A percentile compares a stretch with the other conserved stretches of the same genome.
Conservation (phyloP, 64 coral and sea anemone species). For the Actinia tenebrosa region DNA sequence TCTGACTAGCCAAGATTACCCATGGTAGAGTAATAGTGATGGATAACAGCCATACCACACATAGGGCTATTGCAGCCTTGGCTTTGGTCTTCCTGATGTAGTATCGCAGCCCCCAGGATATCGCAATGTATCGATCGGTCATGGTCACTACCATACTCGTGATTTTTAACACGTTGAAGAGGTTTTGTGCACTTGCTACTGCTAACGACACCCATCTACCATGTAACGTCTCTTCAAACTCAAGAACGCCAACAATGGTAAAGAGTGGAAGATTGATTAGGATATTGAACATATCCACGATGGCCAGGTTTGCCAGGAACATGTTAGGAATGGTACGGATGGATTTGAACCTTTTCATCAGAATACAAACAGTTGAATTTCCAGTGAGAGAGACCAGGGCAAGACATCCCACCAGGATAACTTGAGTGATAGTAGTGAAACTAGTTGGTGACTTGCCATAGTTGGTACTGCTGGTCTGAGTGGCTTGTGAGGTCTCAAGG, state of each 20-base stretch:
- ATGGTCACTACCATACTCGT: not conserved
- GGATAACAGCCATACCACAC: not conserved
- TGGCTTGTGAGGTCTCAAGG: not conserved
- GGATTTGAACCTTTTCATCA: conserved; percentile 20
- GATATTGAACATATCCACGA: conserved; percentile 7
- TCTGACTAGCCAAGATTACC: not conserved
- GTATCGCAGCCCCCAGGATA: conserved; percentile 17
- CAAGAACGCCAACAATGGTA: not conserved
- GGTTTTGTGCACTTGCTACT: not conserved
- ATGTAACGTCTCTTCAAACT: not conserved
- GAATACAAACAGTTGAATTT: not conserved
- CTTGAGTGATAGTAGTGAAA: not conserved
- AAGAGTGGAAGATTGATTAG: conserved; percentile 1
- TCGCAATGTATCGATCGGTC: not conserved
- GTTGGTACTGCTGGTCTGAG: not conserved
- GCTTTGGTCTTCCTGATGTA: conserved; percentile 12
- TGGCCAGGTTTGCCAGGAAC: not conserved
- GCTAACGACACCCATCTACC: not conserved
- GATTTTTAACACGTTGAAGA: not conserved
- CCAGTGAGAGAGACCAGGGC: not conserved
- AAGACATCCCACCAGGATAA: not conserved
- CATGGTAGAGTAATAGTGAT: not conserved
- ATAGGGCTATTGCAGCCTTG: conserved; percentile 3
- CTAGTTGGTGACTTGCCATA: not conserved
- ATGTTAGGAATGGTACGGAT: conserved; percentile 33